Evolutionary conservation across 1,140 invertebrate species (phyloP).

Genomic region (Lordiphosa mommai): DNA sequence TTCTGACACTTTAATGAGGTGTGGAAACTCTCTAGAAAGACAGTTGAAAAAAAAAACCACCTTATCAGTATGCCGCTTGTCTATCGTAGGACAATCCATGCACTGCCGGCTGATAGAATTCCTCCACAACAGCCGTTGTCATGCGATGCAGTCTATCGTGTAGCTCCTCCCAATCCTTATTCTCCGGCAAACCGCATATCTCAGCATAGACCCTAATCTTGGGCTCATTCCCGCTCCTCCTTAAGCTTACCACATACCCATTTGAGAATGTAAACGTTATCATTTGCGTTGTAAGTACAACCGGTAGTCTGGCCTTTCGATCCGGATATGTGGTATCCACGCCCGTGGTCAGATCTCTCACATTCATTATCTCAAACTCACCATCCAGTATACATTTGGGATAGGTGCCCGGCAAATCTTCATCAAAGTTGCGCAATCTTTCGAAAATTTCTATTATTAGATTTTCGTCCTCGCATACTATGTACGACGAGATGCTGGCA

Average conservation of each 20-base stretch:
- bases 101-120: conserved; percentile 88
- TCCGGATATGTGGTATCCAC: conserved; percentile 88
- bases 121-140: conserved; percentile 87
- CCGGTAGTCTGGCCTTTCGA: conserved; percentile 87
- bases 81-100: conserved; percentile 79
- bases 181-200: conserved; percentile 85
- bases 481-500: conserved; percentile 90
- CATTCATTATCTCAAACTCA: conserved; percentile 85
- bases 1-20: conserved; percentile 43
- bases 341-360: conserved; percentile 94
- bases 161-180: conserved; percentile 86
- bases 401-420: conserved; percentile 82
- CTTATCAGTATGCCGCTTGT: too few species aligned
- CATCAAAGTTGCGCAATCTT: conserved; percentile 86
- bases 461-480: conserved; percentile 87
- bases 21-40: neutral
- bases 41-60: too few species aligned
- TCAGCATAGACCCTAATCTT: conserved; percentile 99
- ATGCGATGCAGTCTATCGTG: conserved; percentile 85
- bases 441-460: conserved; percentile 90
- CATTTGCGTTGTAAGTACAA: conserved; percentile 90
- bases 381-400: conserved; percentile 86
- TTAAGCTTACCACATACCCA: conserved; percentile 91
- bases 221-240: conserved; percentile 97
- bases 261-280: conserved; percentile 95